Conservation (phyloP, 2,113 vertebrate genomes). For the Donacobius atricapilla region DNA sequence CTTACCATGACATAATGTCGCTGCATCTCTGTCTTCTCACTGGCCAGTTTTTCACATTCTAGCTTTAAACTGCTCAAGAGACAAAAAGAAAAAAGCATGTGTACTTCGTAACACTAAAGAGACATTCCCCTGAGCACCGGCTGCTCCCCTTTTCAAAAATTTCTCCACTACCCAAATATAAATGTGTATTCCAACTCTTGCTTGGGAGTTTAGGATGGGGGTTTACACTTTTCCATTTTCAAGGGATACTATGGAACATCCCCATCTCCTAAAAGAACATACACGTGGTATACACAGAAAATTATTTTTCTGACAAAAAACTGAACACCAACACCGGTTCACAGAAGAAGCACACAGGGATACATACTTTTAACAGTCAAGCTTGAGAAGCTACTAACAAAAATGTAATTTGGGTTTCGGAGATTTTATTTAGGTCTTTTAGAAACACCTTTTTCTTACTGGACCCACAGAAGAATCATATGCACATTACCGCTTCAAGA, state of each 20-base stretch:
- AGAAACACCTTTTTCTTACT: background rate
- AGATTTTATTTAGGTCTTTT: background rate
- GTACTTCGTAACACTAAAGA: background rate
- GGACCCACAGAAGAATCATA: background rate
- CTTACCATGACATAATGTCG: conserved; percentile 98
- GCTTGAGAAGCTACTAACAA: background rate
- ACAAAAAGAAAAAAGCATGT: conserved; percentile 34
- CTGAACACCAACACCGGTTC: background rate
- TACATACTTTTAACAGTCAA: background rate
- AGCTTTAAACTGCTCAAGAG: conserved; percentile 86
- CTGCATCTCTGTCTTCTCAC: conserved; percentile 98
- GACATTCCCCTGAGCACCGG: background rate
- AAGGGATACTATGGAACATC: background rate
- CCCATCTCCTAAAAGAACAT: background rate
- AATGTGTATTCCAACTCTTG: background rate
- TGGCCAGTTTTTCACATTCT: conserved; percentile 96
- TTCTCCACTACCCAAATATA: background rate
- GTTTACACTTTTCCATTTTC: background rate
- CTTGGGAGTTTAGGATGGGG: background rate
- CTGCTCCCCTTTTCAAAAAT: background rate
- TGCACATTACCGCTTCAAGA: background rate
- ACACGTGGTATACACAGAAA: background rate
- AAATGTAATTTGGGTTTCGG: background rate
- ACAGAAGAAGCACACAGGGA: background rate
- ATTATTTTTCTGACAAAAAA: background rate